Evolutionary conservation across 1,140 invertebrate genomes (phyloP), one percentile per base, ranked within the genome.

Genomic region (Colletes gigas): DNA sequence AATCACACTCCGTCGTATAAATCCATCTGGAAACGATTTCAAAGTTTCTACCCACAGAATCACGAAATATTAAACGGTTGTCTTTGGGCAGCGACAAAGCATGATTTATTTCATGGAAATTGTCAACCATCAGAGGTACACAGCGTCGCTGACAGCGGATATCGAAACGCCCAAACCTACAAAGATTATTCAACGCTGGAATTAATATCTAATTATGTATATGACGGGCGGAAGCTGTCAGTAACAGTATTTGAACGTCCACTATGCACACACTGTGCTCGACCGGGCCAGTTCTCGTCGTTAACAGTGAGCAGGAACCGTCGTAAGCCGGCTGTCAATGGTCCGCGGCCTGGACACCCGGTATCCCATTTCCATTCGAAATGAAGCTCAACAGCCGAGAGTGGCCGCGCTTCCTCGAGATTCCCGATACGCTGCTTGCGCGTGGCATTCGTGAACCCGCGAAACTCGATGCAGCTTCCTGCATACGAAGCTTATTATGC

Each of bases 301-400:
- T 59, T 57, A 47, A 65, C 30, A 69, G 47, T 4, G 50, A 50
- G 54, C 47, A 41, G 39, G 14, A 65, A 60, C 59, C 59, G 55
- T 12, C 9, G 59, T 59, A 59, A 68, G 54, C 55, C 50, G 30
- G 54, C 57, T 59, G 19, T 70, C 66, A 59, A 76, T 30, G 14
- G 55, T 30, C 4, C 17, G 3, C 6, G 12, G 41, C n/a, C 10
- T 62, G 72, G 63, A 60, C 72, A 67, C 63, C 17, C 47, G 47
- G 78, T 83, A 84, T 87, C 83, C 83, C 73, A 88, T 89, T 88
- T 88, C 88, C 88, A 89, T 86, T 82, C 66, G 74, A 84, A 88
- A 87, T 87, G 85, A 88, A 83, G 87, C 59, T 81, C 80, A 83
- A 84, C 83, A 60, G 68, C 68, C 62, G 79, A 41, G 47, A 71